A percentile compares a stretch with the other conserved stretches of the same genome.
Evolutionary conservation across 2,888 invertebrate genomes (phyloP).

Genomic region (Lochmaea capreae): DNA sequence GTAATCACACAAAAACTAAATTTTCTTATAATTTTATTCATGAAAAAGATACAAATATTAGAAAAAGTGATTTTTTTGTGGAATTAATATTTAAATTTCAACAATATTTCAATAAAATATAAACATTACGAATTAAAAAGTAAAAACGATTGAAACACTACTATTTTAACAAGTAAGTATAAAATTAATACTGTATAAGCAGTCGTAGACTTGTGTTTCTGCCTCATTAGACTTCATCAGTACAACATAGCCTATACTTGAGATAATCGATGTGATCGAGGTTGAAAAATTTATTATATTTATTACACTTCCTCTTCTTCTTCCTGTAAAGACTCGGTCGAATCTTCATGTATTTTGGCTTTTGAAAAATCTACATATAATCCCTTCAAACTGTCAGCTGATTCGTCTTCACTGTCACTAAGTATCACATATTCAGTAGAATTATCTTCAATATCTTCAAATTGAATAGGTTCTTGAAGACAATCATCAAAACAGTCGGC

Average conservation of each 20-base stretch:
- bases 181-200: neutral
- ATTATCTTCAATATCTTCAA: slow-evolving; percentile 53
- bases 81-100: too few relatives aligned
- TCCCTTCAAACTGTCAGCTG: slow-evolving; percentile 42
- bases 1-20: too few relatives aligned
- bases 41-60: too few relatives aligned
- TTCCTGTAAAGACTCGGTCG: neutral
- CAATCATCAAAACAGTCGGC: slow-evolving; percentile 51
- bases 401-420: slow-evolving; percentile 52
- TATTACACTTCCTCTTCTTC: neutral
- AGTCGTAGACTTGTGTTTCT: neutral
- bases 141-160: too few relatives aligned
- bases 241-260: neutral
- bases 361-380: slow-evolving; percentile 42
- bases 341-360: slow-evolving; percentile 17
- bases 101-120: too few relatives aligned
- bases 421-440: slow-evolving; percentile 49
- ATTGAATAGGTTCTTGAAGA: slow-evolving; percentile 43
- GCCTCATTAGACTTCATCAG: neutral
- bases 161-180: too few relatives aligned
- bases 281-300: too few relatives aligned
- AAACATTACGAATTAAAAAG: too few relatives aligned
- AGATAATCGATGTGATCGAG: neutral
- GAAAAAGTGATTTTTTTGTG: too few relatives aligned
- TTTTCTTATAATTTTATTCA: too few relatives aligned